phyloP scores from a whole-genome alignment of 2,113 vertebrate species.

The Sardina pilchardus region DNA sequence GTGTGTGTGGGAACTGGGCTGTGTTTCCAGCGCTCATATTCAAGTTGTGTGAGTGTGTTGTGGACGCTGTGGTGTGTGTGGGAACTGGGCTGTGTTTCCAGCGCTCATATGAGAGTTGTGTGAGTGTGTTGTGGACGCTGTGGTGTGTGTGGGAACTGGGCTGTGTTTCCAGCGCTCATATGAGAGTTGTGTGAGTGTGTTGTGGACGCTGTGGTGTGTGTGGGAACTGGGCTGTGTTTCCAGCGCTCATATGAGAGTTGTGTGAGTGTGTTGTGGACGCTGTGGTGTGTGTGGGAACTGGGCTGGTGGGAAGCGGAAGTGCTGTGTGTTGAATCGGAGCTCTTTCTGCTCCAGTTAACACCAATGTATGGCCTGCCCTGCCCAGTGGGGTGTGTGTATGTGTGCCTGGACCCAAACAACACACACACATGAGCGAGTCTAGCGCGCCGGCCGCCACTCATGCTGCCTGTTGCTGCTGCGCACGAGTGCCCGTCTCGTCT shows the following conservation, averaged over 20 bases:
- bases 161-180: too few relatives aligned
- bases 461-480: neutral
- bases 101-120: neutral
- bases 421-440: slow-evolving; percentile 26
- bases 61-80: neutral
- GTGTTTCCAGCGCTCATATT: too few relatives aligned
- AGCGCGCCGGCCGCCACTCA: neutral
- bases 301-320: slow-evolving; percentile 42
- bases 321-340: slow-evolving; percentile 54
- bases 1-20: slow-evolving; percentile 19
- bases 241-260: neutral
- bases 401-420: slow-evolving; percentile 51
- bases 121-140: neutral
- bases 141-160: neutral
- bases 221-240: slow-evolving; percentile 20
- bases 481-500: neutral
- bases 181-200: neutral
- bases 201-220: neutral
- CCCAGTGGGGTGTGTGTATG: slow-evolving; percentile 57
- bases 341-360: slow-evolving; percentile 77
- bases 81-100: slow-evolving; percentile 23
- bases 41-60: neutral
- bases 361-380: slow-evolving; percentile 57
- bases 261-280: neutral
- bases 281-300: neutral